phyloP scores from a whole-genome alignment of 2,797 vertebrate species.

The Cirrhinus mrigala region DNA sequence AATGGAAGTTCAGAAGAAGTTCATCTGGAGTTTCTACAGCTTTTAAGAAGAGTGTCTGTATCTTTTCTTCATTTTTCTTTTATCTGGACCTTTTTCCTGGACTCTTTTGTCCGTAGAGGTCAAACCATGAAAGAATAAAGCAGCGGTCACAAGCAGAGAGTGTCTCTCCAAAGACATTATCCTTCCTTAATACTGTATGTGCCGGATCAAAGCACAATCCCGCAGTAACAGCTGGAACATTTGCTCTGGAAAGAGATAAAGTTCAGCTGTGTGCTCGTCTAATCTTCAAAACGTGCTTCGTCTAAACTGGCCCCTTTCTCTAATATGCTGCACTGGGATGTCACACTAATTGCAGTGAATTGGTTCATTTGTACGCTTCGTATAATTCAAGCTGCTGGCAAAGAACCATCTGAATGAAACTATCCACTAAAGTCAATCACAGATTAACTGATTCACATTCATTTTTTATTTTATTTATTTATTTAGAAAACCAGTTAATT shows the following conservation, averaged over 20 bases:
- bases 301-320: background rate
- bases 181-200: slow-evolving; percentile 10
- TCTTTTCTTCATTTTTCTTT: slow-evolving; percentile 21
- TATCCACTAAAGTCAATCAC: background rate
- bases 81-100: slow-evolving; percentile 18
- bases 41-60: background rate
- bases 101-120: slow-evolving; percentile 36
- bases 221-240: background rate
- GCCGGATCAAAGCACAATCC: slow-evolving; percentile 23
- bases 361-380: background rate
- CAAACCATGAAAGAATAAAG: slow-evolving; percentile 18
- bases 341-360: background rate
- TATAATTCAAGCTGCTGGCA: background rate
- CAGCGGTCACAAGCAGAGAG: slow-evolving; percentile 8
- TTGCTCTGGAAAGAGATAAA: background rate
- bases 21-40: slow-evolving; percentile 27
- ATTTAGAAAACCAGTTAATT: background rate
- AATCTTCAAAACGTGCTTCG: slow-evolving; percentile 1
- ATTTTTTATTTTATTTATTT: background rate
- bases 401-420: background rate
- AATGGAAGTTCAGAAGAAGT: slow-evolving; percentile 37
- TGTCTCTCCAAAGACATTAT: slow-evolving; percentile 12
- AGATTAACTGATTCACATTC: background rate
- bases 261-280: background rate
- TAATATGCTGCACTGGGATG: background rate